These are phyloP conservation scores for Zalophus californianus DNA, from an alignment of 2,797 vertebrate genomes.

Conservation along the genomic window DNA sequence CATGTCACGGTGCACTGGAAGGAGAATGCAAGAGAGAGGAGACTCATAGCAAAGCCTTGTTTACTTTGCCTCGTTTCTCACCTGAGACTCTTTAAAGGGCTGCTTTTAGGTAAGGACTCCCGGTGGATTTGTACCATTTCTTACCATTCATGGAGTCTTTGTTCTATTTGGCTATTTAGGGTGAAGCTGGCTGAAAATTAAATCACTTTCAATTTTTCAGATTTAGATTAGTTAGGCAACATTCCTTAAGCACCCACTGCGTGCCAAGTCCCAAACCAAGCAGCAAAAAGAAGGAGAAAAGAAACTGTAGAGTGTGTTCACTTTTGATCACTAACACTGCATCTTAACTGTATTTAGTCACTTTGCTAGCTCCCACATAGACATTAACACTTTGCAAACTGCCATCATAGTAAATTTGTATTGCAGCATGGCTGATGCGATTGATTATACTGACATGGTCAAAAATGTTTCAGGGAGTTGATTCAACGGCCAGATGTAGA, in stretches of 20 bases:
- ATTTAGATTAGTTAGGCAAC: conserved; percentile 27
- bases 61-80: background rate
- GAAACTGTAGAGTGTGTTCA: background rate
- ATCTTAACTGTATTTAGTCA: conserved; percentile 25
- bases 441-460: background rate
- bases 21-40: conserved; percentile 52
- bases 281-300: background rate
- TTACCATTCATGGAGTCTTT: conserved; percentile 22
- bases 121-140: background rate
- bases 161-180: background rate
- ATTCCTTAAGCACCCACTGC: background rate
- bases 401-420: background rate
- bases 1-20: conserved; percentile 97
- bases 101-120: background rate
- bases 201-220: conserved; percentile 12
- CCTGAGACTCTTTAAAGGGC: background rate
- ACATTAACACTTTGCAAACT: background rate
- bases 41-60: conserved; percentile 59
- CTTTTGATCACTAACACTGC: background rate
- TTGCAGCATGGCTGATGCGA: background rate
- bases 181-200: conserved; percentile 26
- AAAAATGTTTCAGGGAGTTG: background rate
- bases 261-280: conserved; percentile 48
- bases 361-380: background rate
- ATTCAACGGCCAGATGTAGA: background rate